Base-by-base conservation (phyloP, 35 echinoderm and acorn worm species). In the Patiria miniata region DNA sequence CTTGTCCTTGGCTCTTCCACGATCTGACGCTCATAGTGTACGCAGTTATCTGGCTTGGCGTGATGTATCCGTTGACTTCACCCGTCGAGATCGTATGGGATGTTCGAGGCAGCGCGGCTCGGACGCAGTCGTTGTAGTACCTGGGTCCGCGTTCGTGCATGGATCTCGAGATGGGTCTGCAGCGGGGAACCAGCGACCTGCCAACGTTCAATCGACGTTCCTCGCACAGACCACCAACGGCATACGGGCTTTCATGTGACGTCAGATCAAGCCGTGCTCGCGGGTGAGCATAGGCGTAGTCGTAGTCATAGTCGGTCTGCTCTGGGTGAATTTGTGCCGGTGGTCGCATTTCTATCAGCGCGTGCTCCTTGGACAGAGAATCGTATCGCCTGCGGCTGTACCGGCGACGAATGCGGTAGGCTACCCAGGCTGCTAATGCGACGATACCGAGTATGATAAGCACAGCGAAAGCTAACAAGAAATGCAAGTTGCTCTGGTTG, bases 11-110 rank as follows among this genome's bases (percentile, higher is more conserved):
- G 2, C 29, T 10, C 29, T 22, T 73, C 65, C 65, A 73, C 26
- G 65, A 73, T 30, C 14, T 22, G 26, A 73, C 65, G 29, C 65
- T 73, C 65, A 73, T 2, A 7, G 19, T 32, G 29, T 30, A 73
- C 0, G 65, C 65, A 28, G 65, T 28, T 73, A 73, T 30, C 30
- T 73, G 65, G 26, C 65, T 73, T 10, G 65, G 65, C 34, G 29
- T 73, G 65, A 73, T 73, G 65, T 73, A 73, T 10, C 65, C 65
- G 34, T 73, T 73, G 26, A 73, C 65, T 73, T 73, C 65, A 32
- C 65, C 65, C 2, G 34, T 73, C 7, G 65, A 73, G 65, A 73
- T 32, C 19, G 65, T 32, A 73, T 73, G 23, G 34, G 65, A 73
- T 0, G 65, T 15, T 30, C 65, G 65, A 0, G 19, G 65, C 5